phyloP scores from a whole-genome alignment of 2,113 vertebrate species.

The Callaeas wilsoni region DNA sequence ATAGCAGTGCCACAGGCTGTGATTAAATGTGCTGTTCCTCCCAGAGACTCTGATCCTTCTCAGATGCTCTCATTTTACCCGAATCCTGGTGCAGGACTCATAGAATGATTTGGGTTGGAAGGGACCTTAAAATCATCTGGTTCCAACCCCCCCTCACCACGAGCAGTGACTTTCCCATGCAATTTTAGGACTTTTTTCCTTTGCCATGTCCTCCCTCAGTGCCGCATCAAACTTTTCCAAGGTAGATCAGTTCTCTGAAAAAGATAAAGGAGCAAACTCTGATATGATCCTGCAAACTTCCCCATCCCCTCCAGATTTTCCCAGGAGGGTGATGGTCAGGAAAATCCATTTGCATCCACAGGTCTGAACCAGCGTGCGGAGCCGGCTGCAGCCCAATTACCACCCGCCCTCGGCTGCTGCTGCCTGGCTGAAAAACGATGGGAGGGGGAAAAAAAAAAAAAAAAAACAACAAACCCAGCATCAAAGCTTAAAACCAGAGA shows the following conservation, averaged over 20 bases:
- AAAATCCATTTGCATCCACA: background rate
- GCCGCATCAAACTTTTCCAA: background rate
- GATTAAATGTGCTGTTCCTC: background rate
- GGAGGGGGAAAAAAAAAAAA: background rate
- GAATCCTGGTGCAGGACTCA: background rate
- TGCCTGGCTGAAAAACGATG: background rate
- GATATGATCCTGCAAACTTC: background rate
- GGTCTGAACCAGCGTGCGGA: background rate
- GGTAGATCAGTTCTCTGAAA: background rate
- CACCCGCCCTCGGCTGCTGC: background rate
- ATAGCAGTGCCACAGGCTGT: background rate
- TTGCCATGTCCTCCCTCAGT: background rate
- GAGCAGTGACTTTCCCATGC: background rate
- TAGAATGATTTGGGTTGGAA: background rate
- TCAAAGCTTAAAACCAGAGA: background rate
- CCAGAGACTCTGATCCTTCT: background rate
- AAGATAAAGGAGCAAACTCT: background rate
- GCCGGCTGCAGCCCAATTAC: background rate
- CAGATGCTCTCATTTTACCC: background rate
- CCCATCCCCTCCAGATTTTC: background rate
- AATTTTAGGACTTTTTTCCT: background rate
- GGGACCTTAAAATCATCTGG: background rate
- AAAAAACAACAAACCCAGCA: background rate
- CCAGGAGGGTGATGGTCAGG: background rate
- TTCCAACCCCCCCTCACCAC: background rate